Base-by-base conservation (phyloP, 1,140 invertebrate genomes). In the Potamilus streckersoni region DNA sequence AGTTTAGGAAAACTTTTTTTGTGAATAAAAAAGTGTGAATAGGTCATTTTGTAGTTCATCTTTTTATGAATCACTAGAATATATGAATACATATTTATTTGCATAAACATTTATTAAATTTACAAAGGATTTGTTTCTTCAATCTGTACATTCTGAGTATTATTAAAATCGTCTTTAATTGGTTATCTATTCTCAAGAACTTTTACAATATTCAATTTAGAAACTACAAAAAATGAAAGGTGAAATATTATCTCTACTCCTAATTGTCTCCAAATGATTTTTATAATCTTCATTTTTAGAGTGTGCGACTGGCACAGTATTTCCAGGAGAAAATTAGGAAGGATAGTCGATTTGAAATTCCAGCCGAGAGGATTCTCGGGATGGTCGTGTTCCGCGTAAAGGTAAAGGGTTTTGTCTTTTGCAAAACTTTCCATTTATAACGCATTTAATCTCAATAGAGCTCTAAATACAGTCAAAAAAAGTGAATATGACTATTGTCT, bases 331-430 rank as follows among this genome's bases (percentile, higher is more conserved):
- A 89, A 20, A 82, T 90, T 1, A 63, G 77, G 71, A 72, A 71
- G 15, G 90, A 90, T 67, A 63, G 73, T 13, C 72, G 89, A 31
- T 90, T 90, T 83, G 88, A 90, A 77, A 85, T 90, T 23, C 81
- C 86, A 1, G 88, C 87, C 0, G 79, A 84, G 61, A 78, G 89
- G 73, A 75, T 81, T 65, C 78, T 90, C 12, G 89, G 90, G 55
- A 82, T 90, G 84, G 88, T 90, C 19, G 88, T 90, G 5, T 90
- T 90, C 71, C 68, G 89, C 57, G 66, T 90, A 16, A 88, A 86
- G 85, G 89, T 89, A 77, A 74, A 80, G 62, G 16, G 20, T 38
- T 38, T 0, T 38, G 0, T 38, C 6, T 6, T 38, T 8, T 38
- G 6, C 38, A 49, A 49, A 49, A 11, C 11, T 8, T 49, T 49